Base-by-base conservation (phyloP, 1,140 invertebrate genomes). In the Drosophila ficusphila region DNA sequence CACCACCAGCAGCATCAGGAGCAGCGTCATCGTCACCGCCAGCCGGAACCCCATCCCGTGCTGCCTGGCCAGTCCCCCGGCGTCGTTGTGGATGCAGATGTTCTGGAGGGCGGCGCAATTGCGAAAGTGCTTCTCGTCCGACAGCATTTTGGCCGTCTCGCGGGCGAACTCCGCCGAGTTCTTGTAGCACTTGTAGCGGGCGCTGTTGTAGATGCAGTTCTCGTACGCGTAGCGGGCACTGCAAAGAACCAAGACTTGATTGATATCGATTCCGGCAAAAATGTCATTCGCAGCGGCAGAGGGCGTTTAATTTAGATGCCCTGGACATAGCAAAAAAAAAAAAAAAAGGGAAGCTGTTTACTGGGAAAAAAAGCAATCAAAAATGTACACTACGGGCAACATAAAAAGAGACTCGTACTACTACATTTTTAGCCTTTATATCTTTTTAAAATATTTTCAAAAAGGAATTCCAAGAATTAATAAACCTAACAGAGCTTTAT, bases 131-230 rank as follows among this genome's bases (percentile, higher is more conserved):
- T 88, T 91, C 61, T 91, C 90, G 44, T 91, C 88, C 18, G 90
- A 90, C 27, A 91, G 41, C 79, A 90, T 90, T 88, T 90, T 89
- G 34, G 90, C 90, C 42, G 86, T 90, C 41, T 90, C 89, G 6
- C 90, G 76, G 47, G 89, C 90, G 51, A 90, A 91, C 41, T 79
- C 75, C 2, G 90, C 90, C 52, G 90, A 91, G 36, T 91, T 56
- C 36, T 91, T 76, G 36, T 91, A 90, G 74, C 90, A 91, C 49
- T 91, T 91, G 60, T 76, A 91, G 3, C 89, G 72, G 14, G 90
- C 90, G 23, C 90, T 91, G 23, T 89, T 91, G 53, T 89, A 91
- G 51, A 91, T 91, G 73, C 90, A 91, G 14, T 86, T 91, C 62
- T 91, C 90, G 60, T 91, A 91, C 6, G 88, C 90, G 27, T 83